These are phyloP conservation scores for Cantharis flavilabris DNA, from an alignment of 2,888 invertebrate species.

Conservation along the genomic window DNA sequence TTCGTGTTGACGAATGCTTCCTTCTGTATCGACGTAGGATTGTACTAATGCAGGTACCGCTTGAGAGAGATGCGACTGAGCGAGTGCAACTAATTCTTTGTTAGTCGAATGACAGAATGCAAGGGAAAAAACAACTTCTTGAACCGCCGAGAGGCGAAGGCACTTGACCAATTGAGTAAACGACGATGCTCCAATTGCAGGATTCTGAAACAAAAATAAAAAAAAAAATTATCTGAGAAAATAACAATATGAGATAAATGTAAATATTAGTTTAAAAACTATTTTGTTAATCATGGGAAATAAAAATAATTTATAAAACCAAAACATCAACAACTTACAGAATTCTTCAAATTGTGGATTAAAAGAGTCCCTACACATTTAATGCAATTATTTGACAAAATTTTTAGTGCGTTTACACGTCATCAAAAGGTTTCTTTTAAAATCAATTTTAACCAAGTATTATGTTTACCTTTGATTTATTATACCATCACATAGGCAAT, in stretches of 20 bases:
- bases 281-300: too few species aligned
- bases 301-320: too few species aligned
- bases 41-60: constrained; percentile 84
- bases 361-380: too few species aligned
- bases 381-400: too few species aligned
- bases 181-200: constrained; percentile 79
- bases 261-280: too few species aligned
- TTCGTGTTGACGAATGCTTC: constrained; percentile 69
- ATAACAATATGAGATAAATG: not conserved
- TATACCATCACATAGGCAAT: too few species aligned
- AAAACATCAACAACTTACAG: too few species aligned
- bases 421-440: too few species aligned
- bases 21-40: constrained; percentile 84
- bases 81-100: constrained; percentile 72
- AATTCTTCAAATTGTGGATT: too few species aligned
- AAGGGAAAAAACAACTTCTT: constrained; percentile 90
- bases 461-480: too few species aligned
- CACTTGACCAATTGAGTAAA: constrained; percentile 84
- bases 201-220: constrained; percentile 62
- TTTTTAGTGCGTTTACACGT: too few species aligned
- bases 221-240: not conserved
- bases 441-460: too few species aligned
- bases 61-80: constrained; percentile 78
- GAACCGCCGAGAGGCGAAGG: constrained; percentile 83
- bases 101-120: constrained; percentile 82